Conservation (phyloP, 2,888 invertebrate species). For the Synergus laeviventris region DNA sequence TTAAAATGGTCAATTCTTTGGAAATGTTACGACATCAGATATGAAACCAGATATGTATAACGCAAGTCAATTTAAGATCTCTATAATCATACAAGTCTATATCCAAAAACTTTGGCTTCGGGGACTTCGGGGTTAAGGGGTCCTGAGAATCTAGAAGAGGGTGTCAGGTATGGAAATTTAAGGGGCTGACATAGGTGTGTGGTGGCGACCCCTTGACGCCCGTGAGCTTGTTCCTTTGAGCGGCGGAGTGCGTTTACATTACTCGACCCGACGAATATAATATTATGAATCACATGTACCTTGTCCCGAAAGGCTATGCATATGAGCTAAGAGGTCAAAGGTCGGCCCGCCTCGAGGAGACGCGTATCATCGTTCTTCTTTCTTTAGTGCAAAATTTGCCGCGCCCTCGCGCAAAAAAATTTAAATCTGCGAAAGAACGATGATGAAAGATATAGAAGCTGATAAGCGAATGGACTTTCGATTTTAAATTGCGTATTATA, state of each 20-base stretch:
- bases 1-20: neutral
- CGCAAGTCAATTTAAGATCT: neutral
- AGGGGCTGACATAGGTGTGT: constrained; percentile 50
- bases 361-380: constrained; percentile 50
- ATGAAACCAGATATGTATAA: too few species aligned
- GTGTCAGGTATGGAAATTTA: constrained; percentile 56
- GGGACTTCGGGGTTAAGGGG: constrained; percentile 50
- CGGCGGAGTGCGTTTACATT: constrained; percentile 59
- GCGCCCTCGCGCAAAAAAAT: constrained; percentile 44
- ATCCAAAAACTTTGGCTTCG: constrained; percentile 15
- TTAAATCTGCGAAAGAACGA: constrained; percentile 36
- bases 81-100: constrained; percentile 1
- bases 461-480: constrained; percentile 43
- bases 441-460: constrained; percentile 45
- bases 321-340: constrained; percentile 60
- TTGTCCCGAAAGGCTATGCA: constrained; percentile 60
- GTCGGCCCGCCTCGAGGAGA: constrained; percentile 62
- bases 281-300: constrained; percentile 66
- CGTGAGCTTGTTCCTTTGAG: constrained; percentile 65
- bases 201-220: constrained; percentile 66
- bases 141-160: constrained; percentile 56
- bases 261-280: constrained; percentile 66
- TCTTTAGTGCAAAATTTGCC: constrained; percentile 45
- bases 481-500: neutral
- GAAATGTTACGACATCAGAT: neutral